Percentiles rank a stretch among this genome's conserved stretches.
These are phyloP conservation scores for Conus betulinus DNA, from an alignment of 1,140 invertebrate genomes.

Conservation along the genomic window DNA sequence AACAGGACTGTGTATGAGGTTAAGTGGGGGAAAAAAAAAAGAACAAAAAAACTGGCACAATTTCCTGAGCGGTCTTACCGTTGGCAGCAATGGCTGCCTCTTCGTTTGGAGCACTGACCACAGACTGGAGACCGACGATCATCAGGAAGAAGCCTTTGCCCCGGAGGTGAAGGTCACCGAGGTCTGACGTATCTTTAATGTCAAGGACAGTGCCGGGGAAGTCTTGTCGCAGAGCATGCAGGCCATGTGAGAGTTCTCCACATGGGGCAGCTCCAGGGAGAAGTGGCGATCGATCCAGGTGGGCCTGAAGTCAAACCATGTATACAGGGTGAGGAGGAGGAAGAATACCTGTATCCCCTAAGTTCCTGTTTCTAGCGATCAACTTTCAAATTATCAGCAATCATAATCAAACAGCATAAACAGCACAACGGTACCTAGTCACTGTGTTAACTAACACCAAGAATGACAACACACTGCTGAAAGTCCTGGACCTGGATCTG, in stretches of 20 bases:
- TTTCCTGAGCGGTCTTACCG: constrained; percentile 49
- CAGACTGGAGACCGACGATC: constrained; percentile 68
- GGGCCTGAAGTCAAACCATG: constrained; percentile 48
- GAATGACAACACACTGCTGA: too few relatives aligned
- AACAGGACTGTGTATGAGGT: too few relatives aligned
- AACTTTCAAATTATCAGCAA: too few relatives aligned
- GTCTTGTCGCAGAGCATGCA: constrained; percentile 55
- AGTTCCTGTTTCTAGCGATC: too few relatives aligned
- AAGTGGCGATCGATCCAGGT: constrained; percentile 68
- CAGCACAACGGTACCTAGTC: too few relatives aligned
- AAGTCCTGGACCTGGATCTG: too few relatives aligned
- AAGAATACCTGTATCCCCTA: too few relatives aligned
- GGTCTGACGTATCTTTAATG: constrained; percentile 45
- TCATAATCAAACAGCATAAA: too few relatives aligned
- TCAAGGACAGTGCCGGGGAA: constrained; percentile 59
- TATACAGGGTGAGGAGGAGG: not conserved
- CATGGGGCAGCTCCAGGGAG: constrained; percentile 65
- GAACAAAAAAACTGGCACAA: too few relatives aligned
- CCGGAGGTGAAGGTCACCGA: constrained; percentile 49
- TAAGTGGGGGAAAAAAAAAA: too few relatives aligned
- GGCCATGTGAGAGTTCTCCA: constrained; percentile 51
- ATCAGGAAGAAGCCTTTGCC: constrained; percentile 55
- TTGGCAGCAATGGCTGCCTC: constrained; percentile 63
- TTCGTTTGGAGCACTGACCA: constrained; percentile 62
- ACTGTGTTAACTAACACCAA: too few relatives aligned